Conservation (phyloP, 2,113 vertebrate species). For the Pristiophorus japonicus region DNA sequence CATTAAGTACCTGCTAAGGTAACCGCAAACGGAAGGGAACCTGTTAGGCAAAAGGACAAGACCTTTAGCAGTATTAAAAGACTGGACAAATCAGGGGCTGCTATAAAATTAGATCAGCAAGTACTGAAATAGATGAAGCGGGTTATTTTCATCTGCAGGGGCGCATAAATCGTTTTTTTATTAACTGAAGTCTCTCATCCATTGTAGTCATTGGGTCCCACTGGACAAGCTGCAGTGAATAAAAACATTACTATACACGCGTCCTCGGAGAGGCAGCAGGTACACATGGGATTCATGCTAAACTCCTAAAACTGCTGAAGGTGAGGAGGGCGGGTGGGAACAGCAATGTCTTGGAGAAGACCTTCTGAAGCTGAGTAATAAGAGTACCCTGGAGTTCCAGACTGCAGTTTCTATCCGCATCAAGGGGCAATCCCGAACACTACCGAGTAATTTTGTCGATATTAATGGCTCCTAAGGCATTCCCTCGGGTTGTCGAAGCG, state of each 20-base stretch:
- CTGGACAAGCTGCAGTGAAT: neutral
- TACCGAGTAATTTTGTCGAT: neutral
- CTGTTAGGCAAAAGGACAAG: too few species aligned
- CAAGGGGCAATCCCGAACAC: neutral
- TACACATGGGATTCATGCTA: neutral
- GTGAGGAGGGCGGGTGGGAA: too few species aligned
- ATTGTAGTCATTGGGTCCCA: neutral
- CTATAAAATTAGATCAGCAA: neutral
- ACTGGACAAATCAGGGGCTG: neutral
- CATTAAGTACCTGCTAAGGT: too few species aligned
- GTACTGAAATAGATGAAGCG: neutral
- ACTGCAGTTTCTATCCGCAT: neutral
- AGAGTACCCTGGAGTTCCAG: too few species aligned
- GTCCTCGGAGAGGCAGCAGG: neutral
- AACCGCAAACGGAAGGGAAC: too few species aligned
- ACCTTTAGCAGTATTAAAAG: neutral
- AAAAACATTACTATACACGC: neutral
- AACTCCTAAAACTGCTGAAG: neutral
- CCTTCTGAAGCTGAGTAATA: neutral
- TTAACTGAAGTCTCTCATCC: neutral
- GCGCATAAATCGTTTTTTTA: neutral
- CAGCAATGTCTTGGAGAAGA: too few species aligned
- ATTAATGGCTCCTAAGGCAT: neutral
- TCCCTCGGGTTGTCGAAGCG: neutral
- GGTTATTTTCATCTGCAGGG: neutral